Base-by-base conservation (phyloP, 2,888 invertebrate genomes). In the Mimachlamys varia region DNA sequence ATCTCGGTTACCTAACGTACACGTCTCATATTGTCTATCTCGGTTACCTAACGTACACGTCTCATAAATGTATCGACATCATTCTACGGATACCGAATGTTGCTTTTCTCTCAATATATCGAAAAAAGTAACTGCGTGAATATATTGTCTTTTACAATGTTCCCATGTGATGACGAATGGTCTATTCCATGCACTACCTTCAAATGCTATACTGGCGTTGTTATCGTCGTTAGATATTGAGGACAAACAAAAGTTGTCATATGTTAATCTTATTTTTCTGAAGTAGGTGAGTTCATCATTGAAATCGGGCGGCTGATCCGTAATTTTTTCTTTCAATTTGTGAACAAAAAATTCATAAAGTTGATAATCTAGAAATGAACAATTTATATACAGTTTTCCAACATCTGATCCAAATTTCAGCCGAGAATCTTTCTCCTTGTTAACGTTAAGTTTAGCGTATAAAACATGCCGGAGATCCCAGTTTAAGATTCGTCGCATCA, bases 401-500 rank as follows among this genome's bases (percentile, higher is more conserved):
- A 12, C 76, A 0, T 76, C 76, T 76, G 76, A 27, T 76, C 76
- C 76, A 76, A 76, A 76, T 27, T 76, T 76, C 13, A 76, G 15
- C 7, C 76, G 19, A 33, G 27, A 1, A 33, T 27, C 33, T 76
- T 76, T 2, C 33, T 7, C 33, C 22, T 33, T 76, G 33, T 76
- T 76, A 33, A 76, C 33, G 4, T 33, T 27, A 33, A 76, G 76
- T 76, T 76, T 27, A 76, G 33, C 33, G 33, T 76, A 76, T 12
- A 76, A 33, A 13, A 76, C 76, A 76, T 76, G 76, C 7, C 76
- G 33, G 33, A 76, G 27, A 76, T 76, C 76, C 76, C 76, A 76
- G 76, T 76, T 12, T 76, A 76, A 76, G 22, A 76, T 76, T 76
- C 76, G 27, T 33, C 76, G 76, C 90, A 96, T 92, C 37, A 96